Evolutionary conservation across 1,140 invertebrate genomes (phyloP), one percentile per base, ranked within the genome.

Genomic region (Oscheius sp.): DNA sequence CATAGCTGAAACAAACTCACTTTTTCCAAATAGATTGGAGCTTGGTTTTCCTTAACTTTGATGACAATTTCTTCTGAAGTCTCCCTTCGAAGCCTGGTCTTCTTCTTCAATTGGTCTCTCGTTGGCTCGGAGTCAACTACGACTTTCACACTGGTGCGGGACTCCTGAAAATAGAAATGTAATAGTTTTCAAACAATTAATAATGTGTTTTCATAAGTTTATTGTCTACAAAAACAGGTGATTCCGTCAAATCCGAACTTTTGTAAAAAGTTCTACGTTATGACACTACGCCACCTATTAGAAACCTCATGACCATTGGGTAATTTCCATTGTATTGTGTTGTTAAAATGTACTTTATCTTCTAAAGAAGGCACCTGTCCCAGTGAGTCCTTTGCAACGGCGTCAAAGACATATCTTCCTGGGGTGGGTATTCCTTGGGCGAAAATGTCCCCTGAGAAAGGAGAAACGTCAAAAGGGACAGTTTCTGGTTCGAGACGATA

Each of bases 351-450:
- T n/a, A n/a, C n/a, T n/a, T n/a, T n/a, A n/a, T n/a, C n/a, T n/a
- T n/a, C n/a, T n/a, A n/a, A n/a, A 45, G 23, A 45, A 45, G 15
- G 32, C 36, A 63, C 61, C 61, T 63, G 61, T 63, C 61, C 61
- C 10, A 63, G 31, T 10, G 61, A 34, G 35, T 63, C 61, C 61
- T 63, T 63, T 26, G 61, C 61, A 29, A 63, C 61, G 10, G 35
- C 61, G 10, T 63, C 61, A 32, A 63, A 63, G 13, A 63, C 36
- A 26, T 36, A 32, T 38, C 61, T 10, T 34, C 61, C 61, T 10
- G 20, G 7, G 15, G 61, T 7, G 13, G 36, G 32, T 13, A 7
- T 34, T 15, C 36, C 32, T 63, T 34, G 15, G 18, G 61, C 10
- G 31, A 63, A 63, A 26, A 63, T 38, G 26, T 63, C 61, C 32